Conservation (phyloP, 1,140 invertebrate species). For the Cydia fagiglandana region DNA sequence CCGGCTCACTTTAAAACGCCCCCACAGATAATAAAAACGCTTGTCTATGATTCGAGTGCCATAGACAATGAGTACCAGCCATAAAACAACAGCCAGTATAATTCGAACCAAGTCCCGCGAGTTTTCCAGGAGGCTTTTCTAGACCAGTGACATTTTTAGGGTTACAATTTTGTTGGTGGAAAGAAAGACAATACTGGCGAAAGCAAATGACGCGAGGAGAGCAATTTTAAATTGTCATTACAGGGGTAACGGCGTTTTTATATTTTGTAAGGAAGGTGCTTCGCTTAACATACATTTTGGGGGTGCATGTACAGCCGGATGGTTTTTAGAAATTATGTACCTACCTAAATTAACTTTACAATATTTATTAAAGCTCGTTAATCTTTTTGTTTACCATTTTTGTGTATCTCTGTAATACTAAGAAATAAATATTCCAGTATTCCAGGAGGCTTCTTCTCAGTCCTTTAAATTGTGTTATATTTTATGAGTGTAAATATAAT, state of each 20-base stretch:
- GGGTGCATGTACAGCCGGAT: slow-evolving; percentile 46
- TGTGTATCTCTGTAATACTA: too few species aligned
- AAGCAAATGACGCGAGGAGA: slow-evolving; percentile 60
- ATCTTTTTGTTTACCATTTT: too few species aligned
- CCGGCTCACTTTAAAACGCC: slow-evolving; percentile 62
- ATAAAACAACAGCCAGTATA: slow-evolving; percentile 51
- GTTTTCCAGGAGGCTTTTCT: neutral
- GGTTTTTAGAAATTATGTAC: neutral
- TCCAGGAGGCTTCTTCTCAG: too few species aligned
- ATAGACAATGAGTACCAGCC: slow-evolving; percentile 69
- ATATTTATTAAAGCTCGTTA: too few species aligned
- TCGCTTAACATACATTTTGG: slow-evolving; percentile 51
- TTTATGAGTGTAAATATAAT: too few species aligned
- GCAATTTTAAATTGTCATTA: slow-evolving; percentile 67
- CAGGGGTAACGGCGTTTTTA: slow-evolving; percentile 66
- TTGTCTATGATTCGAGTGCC: slow-evolving; percentile 55
- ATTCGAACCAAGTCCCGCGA: slow-evolving; percentile 33
- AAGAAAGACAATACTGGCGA: slow-evolving; percentile 58
- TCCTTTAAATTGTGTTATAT: too few species aligned
- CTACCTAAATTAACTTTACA: too few species aligned
- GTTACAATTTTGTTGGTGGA: slow-evolving; percentile 42
- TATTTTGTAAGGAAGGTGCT: slow-evolving; percentile 53
- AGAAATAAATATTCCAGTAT: too few species aligned
- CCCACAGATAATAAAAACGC: slow-evolving; percentile 76
- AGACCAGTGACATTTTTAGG: neutral